Evolutionary conservation across 2,797 vertebrate species (phyloP).

Genomic region (Coregonus sp.): DNA sequence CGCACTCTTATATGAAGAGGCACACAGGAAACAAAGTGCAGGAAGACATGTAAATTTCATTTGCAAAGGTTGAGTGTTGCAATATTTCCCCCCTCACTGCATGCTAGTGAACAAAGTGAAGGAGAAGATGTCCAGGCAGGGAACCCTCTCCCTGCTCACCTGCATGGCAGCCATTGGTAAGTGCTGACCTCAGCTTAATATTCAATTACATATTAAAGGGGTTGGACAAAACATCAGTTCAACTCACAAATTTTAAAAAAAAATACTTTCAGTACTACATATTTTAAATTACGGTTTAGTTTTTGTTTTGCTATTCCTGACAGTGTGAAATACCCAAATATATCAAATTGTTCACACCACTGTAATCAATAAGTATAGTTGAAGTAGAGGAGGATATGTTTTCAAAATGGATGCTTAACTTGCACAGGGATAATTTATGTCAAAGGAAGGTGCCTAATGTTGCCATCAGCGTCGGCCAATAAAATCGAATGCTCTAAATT

Average conservation of each 20-base stretch:
- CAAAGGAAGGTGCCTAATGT: neutral
- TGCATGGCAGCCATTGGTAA: conserved; percentile 27
- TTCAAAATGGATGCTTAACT: neutral
- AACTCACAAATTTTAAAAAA: too few species aligned
- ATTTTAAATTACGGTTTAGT: neutral
- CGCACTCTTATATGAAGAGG: neutral
- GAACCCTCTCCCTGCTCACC: conserved; percentile 15
- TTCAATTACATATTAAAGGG: neutral
- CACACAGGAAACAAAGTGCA: neutral
- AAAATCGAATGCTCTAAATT: neutral
- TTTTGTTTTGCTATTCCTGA: too few species aligned
- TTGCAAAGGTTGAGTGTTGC: neutral
- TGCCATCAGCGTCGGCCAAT: neutral
- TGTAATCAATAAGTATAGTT: neutral
- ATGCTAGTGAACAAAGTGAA: neutral
- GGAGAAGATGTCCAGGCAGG: neutral
- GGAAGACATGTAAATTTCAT: neutral
- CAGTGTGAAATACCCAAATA: neutral
- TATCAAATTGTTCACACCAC: neutral
- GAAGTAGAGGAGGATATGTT: neutral
- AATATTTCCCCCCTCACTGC: neutral
- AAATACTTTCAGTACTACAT: neutral
- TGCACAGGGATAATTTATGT: neutral
- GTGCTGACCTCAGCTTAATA: neutral
- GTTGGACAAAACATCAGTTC: too few species aligned